Evolutionary conservation across 2,113 vertebrate genomes (phyloP).

Genomic region (Macheiramphus alcinus): DNA sequence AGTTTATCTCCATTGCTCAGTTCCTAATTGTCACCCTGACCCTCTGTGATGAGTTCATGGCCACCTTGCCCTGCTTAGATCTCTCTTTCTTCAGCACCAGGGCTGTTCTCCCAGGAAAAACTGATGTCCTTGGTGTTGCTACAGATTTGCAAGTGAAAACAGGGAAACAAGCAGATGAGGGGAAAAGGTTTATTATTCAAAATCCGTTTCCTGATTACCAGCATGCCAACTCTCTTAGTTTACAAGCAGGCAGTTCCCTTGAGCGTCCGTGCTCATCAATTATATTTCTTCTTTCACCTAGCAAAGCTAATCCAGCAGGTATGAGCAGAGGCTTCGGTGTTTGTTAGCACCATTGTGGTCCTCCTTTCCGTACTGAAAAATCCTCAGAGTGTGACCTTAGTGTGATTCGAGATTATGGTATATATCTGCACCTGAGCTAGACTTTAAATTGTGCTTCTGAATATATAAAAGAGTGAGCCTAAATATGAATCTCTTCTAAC

Average conservation of each 20-base stretch:
- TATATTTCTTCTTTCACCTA: neutral
- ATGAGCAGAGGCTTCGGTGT: neutral
- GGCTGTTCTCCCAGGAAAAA: neutral
- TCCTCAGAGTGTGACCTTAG: neutral
- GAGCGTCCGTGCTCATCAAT: neutral
- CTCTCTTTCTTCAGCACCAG: neutral
- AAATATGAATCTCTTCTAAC: no score
- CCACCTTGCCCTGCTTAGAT: neutral
- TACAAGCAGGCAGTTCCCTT: neutral
- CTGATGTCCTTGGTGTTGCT: no score
- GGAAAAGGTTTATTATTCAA: neutral
- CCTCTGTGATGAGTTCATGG: neutral
- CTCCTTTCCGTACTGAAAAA: neutral
- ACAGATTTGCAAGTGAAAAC: neutral
- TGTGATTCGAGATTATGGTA: fast-evolving
- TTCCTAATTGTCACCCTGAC: neutral
- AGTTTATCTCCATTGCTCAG: fast-evolving
- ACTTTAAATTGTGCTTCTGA: neutral
- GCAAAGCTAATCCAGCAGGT: neutral
- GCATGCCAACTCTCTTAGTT: neutral
- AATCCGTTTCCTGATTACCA: neutral
- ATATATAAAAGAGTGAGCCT: neutral
- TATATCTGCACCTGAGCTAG: neutral
- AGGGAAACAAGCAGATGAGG: neutral
- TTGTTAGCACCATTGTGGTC: neutral